Percentiles rank a stretch among this genome's conserved stretches.
Evolutionary conservation across 2,797 vertebrate genomes (phyloP).

Genomic region (Sandelia bainsii): DNA sequence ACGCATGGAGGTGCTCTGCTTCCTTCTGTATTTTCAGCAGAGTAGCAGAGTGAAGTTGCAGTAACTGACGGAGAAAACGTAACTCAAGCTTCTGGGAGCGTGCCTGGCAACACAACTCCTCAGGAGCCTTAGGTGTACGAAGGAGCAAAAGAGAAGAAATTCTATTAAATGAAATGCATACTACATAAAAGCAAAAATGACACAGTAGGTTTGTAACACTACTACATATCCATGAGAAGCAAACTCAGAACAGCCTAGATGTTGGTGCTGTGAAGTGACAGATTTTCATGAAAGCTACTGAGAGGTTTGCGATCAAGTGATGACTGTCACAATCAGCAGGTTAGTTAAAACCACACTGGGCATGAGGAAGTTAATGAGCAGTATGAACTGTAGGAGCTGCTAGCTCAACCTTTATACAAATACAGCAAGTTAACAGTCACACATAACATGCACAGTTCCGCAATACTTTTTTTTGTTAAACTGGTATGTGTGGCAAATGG

Average conservation of each 20-base stretch:
- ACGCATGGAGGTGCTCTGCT: constrained; percentile 64
- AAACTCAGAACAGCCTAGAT: not conserved
- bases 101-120: constrained; percentile 76
- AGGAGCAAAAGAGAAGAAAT: not conserved
- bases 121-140: constrained; percentile 79
- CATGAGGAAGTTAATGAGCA: constrained; percentile 13
- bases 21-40: constrained; percentile 70
- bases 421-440: not conserved
- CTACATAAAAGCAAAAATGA: not conserved
- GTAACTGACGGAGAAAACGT: constrained; percentile 73
- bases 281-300: constrained; percentile 7
- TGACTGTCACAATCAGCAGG: not conserved
- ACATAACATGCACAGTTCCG: not conserved
- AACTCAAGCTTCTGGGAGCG: constrained; percentile 77
- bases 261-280: not conserved
- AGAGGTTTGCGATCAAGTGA: constrained; percentile 1
- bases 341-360: constrained; percentile 5
- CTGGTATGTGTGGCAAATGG: too few relatives aligned
- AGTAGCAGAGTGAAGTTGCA: constrained; percentile 72
- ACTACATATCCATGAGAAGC: not conserved
- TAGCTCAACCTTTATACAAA: constrained; percentile 9
- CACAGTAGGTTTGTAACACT: not conserved
- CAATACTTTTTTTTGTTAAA: too few relatives aligned
- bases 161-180: not conserved
- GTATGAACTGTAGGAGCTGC: not conserved